A percentile compares a stretch with the other conserved stretches of the same genome.
Conservation (phyloP, 1,140 invertebrate species). For the Bombus sibiricus region DNA sequence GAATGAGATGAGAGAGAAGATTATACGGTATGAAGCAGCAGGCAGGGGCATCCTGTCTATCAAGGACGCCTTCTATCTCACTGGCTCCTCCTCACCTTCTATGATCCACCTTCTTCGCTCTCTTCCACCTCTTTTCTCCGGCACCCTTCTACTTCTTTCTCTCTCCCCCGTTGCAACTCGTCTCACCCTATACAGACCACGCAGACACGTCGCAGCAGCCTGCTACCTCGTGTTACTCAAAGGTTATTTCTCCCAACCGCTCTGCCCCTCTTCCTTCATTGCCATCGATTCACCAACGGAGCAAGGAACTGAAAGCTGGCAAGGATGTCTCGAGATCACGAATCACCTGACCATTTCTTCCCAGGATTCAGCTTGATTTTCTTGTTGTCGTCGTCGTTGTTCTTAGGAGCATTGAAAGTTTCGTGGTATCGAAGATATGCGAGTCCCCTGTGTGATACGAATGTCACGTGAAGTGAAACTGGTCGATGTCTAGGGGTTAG, state of each 20-base stretch:
- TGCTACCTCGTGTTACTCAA: conserved; percentile 66
- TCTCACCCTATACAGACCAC: conserved; percentile 41
- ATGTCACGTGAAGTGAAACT: too few relatives aligned
- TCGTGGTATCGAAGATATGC: neutral
- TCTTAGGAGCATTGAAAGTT: neutral
- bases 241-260: conserved; percentile 60
- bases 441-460: too few relatives aligned
- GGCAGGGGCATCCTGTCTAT: conserved; percentile 78
- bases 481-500: too few relatives aligned
- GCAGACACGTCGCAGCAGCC: conserved; percentile 64
- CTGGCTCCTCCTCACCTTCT: conserved; percentile 68
- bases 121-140: neutral
- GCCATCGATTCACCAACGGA: conserved; percentile 45
- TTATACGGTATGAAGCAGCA: conserved; percentile 73
- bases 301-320: conserved; percentile 37
- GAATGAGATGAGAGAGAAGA: conserved; percentile 78
- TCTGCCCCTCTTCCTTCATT: conserved; percentile 57
- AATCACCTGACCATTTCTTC: conserved; percentile 16
- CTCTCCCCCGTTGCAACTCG: conserved; percentile 4
- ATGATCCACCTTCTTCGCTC: conserved; percentile 60
- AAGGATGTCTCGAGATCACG: conserved; percentile 46
- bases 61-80: conserved; percentile 76
- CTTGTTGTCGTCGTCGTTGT: neutral
- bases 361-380: neutral
- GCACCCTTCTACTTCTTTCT: conserved; percentile 1